phyloP scores from a whole-genome alignment of 2,888 invertebrate genomes.

The Muschampia plurimacula region DNA sequence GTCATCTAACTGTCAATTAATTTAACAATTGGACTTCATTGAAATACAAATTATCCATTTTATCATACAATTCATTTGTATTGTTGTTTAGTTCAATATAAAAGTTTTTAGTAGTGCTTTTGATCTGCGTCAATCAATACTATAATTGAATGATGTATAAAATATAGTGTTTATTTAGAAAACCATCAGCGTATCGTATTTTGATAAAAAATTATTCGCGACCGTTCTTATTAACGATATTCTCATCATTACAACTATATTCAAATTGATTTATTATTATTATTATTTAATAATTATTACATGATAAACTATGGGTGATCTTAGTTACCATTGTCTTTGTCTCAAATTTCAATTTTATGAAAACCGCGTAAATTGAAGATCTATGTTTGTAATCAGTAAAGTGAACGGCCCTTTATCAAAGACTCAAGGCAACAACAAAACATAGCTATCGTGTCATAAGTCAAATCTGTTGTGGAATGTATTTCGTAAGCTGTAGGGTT shows the following conservation, averaged over 20 bases:
- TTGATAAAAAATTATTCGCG: too few relatives aligned
- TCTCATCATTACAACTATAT: too few relatives aligned
- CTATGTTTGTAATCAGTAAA: conserved; percentile 46
- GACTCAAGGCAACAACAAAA: conserved; percentile 73
- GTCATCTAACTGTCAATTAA: conserved; percentile 3
- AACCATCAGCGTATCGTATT: too few relatives aligned
- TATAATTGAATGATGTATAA: neutral
- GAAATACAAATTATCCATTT: conserved; percentile 1
- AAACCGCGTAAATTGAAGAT: conserved; percentile 19
- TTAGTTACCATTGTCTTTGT: neutral
- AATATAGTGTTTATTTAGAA: neutral
- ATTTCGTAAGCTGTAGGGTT: conserved; percentile 41
- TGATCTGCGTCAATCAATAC: neutral
- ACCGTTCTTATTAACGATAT: too few relatives aligned
- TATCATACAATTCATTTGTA: neutral
- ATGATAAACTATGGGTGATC: too few relatives aligned
- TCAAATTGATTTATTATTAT: too few relatives aligned
- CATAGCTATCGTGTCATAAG: conserved; percentile 20
- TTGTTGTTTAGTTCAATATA: neutral
- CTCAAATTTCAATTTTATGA: conserved; percentile 10
- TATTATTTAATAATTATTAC: too few relatives aligned
- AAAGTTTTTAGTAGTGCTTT: too few relatives aligned
- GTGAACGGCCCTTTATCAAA: conserved; percentile 71
- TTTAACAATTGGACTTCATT: neutral
- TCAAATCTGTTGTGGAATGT: conserved; percentile 53